Evolutionary conservation across 2,113 vertebrate genomes (phyloP).

Genomic region (Phalacrocorax aristotelis): DNA sequence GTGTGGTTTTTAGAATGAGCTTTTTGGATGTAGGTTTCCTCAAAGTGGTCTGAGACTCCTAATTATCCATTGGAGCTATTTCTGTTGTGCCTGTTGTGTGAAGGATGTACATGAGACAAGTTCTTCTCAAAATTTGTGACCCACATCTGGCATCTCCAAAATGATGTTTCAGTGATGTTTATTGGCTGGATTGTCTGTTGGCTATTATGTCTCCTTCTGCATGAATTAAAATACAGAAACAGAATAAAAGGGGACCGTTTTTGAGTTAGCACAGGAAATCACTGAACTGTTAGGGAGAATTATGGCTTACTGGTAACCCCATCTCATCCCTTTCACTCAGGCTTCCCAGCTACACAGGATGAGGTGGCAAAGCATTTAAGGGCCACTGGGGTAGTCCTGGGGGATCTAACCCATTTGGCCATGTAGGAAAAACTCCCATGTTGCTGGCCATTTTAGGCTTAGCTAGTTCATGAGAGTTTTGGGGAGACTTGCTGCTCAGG

Average conservation of each 20-base stretch:
- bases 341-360: not conserved
- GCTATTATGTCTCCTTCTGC: not conserved
- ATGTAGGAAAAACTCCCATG: not conserved
- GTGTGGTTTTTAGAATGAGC: not conserved
- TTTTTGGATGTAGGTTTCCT: not conserved
- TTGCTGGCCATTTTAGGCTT: not conserved
- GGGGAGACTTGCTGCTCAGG: not conserved
- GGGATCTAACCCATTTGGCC: accelerated
- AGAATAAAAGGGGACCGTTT: not conserved
- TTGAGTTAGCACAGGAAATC: not conserved
- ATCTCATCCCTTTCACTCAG: not conserved
- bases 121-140: not conserved
- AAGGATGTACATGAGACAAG: accelerated
- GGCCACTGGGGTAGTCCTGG: accelerated
- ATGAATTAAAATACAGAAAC: not conserved
- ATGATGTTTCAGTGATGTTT: not conserved
- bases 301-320: not conserved
- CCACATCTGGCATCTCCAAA: not conserved
- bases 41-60: not conserved
- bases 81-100: not conserved
- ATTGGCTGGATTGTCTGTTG: not conserved
- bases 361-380: not conserved
- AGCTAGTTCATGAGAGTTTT: not conserved
- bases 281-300: not conserved
- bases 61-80: not conserved